Evolutionary conservation across 2,113 vertebrate genomes (phyloP).

Genomic region (Pavo muticus): DNA sequence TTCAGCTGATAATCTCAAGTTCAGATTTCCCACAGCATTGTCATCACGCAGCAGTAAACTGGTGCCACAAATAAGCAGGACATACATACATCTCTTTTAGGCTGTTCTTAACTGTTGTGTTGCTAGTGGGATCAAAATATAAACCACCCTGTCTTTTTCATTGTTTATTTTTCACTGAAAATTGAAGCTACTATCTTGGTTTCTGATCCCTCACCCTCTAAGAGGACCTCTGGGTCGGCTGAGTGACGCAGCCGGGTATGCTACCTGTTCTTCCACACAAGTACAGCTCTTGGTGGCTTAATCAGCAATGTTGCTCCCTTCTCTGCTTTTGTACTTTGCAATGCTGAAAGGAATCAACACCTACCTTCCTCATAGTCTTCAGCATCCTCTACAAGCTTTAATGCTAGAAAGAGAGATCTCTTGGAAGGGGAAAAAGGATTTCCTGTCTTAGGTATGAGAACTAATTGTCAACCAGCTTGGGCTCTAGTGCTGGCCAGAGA

Average conservation of each 20-base stretch:
- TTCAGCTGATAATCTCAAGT: neutral
- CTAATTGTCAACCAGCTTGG: neutral
- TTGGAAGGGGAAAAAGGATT: neutral
- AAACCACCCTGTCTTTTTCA: neutral
- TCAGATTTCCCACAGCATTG: neutral
- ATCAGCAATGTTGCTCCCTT: neutral
- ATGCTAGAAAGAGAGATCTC: neutral
- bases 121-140: neutral
- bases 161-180: neutral
- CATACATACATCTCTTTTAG: neutral
- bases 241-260: neutral
- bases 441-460: neutral
- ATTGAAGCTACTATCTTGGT: neutral
- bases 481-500: neutral
- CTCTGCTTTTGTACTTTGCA: neutral
- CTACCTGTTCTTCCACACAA: neutral
- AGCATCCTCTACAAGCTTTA: neutral
- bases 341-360: neutral
- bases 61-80: neutral
- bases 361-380: neutral
- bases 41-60: neutral
- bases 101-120: neutral
- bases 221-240: too few species aligned
- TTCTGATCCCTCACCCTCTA: neutral
- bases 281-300: neutral